A percentile compares a stretch with the other conserved stretches of the same genome.
Evolutionary conservation across 2,888 invertebrate genomes (phyloP).

Genomic region (Dermolepida albohirtum): DNA sequence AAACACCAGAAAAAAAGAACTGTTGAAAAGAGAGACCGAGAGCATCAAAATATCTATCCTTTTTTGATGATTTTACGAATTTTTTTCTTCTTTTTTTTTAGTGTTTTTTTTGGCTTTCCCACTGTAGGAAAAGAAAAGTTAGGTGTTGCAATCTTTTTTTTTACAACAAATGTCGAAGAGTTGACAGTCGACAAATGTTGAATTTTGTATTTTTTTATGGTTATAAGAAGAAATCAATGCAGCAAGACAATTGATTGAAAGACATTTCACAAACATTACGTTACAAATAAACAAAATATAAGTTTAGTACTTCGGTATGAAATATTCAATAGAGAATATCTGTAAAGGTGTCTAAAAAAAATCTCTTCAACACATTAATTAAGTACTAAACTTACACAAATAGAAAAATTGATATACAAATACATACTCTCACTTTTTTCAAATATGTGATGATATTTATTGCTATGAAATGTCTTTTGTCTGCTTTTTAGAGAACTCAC

Average conservation of each 20-base stretch:
- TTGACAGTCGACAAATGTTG: constrained; percentile 54
- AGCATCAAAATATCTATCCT: constrained; percentile 57
- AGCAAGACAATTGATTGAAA: constrained; percentile 66
- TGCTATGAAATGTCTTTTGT: constrained; percentile 65
- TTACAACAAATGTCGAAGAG: constrained; percentile 56
- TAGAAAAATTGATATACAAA: constrained; percentile 36
- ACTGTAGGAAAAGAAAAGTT: constrained; percentile 59
- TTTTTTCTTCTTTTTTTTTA: constrained; percentile 59
- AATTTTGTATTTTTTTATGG: constrained; percentile 59
- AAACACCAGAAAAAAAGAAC: constrained; percentile 43
- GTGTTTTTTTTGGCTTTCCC: constrained; percentile 43
- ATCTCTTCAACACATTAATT: constrained; percentile 44
- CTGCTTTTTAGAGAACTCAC: constrained; percentile 64
- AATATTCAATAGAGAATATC: constrained; percentile 24
- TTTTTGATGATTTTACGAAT: constrained; percentile 58
- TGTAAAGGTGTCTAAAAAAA: constrained; percentile 57
- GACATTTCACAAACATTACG: constrained; percentile 63
- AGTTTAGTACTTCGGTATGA: constrained; percentile 41
- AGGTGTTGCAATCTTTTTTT: constrained; percentile 64
- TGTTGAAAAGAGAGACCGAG: constrained; percentile 50
- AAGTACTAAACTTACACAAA: constrained; percentile 45
- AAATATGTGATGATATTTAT: constrained; percentile 26
- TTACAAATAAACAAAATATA: constrained; percentile 29
- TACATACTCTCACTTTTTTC: constrained; percentile 11
- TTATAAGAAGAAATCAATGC: constrained; percentile 63